Base-by-base conservation (phyloP, 2,888 invertebrate species). In the Cephus spinipes region DNA sequence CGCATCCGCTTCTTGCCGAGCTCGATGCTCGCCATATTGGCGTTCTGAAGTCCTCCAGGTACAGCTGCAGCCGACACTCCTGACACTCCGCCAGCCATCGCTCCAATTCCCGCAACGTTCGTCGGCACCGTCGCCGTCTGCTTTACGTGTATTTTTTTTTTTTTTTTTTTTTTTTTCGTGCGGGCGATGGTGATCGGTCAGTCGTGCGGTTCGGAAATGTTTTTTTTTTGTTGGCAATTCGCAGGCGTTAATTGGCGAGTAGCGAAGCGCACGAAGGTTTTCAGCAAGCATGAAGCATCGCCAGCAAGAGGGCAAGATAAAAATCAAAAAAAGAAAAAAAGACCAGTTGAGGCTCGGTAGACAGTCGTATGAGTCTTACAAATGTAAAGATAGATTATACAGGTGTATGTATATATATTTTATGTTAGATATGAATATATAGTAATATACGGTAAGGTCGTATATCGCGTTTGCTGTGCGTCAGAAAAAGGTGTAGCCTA, bases 1-100 rank as follows among this genome's bases (percentile, higher is more conserved):
- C 95, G 96, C 94, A 97, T 96, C 94, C 98, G 97, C 95, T 98
- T 98, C 96, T 97, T 97, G 95, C 97, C 97, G 94, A 96, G 94
- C 95, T 97, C 96, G 95, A 96, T 94, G 94, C 94, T 92, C 91
- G 94, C 93, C 93, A 93, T 94, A 93, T 94, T 94, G 93, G 95
- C 94, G 94, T 94, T 92, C 92, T 93, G 93, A 92, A 94, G 93
- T 93, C 93, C 92, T 93, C 90, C 91, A 91, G 93, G 92, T 90
- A 93, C 92, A 90, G 93, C 93, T 91, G 93, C 91, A 89, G 93
- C 92, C 81, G 89, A 87, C 83, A 90, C 87, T 86, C 89, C 90
- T 85, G 90, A 89, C 79, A 91, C 89, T 88, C 90, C 90, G 83
- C 91, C 89, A 85, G 89, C 87, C 88, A 90, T 90, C 79, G 89